Percentiles rank a stretch among this genome's conserved stretches.
phyloP scores from a whole-genome alignment of 2,797 vertebrate species.

The Myotis myotis region DNA sequence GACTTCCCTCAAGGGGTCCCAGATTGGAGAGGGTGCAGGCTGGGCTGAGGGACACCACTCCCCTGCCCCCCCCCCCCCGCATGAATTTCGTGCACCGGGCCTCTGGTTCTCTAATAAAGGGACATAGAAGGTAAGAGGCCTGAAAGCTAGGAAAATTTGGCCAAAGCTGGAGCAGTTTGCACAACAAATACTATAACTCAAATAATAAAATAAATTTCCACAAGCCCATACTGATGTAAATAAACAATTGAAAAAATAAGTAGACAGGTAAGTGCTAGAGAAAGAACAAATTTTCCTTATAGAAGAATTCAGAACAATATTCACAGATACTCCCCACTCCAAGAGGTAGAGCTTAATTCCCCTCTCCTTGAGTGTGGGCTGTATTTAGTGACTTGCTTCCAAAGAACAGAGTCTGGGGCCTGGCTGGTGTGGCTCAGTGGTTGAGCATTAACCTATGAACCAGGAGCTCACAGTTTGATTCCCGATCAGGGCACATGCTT shows the following conservation, averaged over 20 bases:
- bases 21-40: no score
- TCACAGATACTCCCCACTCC: neutral
- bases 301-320: slow-evolving; percentile 2
- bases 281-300: neutral
- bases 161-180: neutral
- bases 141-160: neutral
- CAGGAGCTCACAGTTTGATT: no score
- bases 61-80: no score
- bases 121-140: neutral
- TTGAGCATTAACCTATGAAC: no score
- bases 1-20: no score
- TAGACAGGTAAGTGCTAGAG: neutral
- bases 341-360: neutral
- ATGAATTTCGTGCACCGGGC: no score
- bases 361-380: neutral
- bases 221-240: neutral
- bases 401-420: neutral
- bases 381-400: neutral
- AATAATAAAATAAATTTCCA: slow-evolving; percentile 4
- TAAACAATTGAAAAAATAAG: neutral
- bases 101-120: neutral
- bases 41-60: no score
- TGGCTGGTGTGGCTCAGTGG: no score
- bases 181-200: slow-evolving; percentile 1
- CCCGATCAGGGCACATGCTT: no score